A percentile compares a stretch with the other conserved stretches of the same genome.
Evolutionary conservation across 2,113 vertebrate species (phyloP).

Genomic region (Cryptoleucopteryx plumbea): DNA sequence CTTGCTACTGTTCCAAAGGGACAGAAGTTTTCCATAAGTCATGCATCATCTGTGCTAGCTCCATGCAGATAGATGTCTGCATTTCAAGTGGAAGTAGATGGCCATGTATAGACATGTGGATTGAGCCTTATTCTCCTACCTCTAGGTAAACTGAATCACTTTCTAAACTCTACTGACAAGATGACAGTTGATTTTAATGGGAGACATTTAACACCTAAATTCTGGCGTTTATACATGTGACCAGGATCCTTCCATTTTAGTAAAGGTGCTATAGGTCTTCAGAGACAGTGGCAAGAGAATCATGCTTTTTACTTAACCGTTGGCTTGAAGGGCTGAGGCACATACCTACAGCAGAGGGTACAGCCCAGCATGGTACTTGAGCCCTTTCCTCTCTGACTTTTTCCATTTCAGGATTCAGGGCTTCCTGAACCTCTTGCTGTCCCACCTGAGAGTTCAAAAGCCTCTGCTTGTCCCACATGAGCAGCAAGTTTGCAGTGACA

Average conservation of each 20-base stretch:
- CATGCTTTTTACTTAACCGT: background rate
- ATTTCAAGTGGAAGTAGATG: background rate
- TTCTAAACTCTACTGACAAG: background rate
- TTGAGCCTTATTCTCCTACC: background rate
- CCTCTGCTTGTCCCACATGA: background rate
- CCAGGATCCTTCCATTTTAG: background rate
- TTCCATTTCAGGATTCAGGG: background rate
- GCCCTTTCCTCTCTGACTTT: background rate
- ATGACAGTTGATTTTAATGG: background rate
- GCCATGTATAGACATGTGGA: background rate
- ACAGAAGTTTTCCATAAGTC: background rate
- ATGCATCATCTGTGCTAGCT: rapidly evolving
- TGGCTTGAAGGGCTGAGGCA: background rate
- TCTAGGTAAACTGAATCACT: background rate
- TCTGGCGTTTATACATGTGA: background rate
- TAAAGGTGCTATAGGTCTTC: background rate
- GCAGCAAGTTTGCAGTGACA: background rate
- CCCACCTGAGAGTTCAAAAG: background rate
- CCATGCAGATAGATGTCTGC: rapidly evolving
- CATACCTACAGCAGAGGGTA: background rate
- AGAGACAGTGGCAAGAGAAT: background rate
- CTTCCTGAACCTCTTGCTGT: background rate
- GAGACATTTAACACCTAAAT: background rate
- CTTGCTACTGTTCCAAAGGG: background rate
- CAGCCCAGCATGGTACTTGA: background rate